Base-by-base conservation (phyloP, 1,140 invertebrate species). In the Delia radicum region DNA sequence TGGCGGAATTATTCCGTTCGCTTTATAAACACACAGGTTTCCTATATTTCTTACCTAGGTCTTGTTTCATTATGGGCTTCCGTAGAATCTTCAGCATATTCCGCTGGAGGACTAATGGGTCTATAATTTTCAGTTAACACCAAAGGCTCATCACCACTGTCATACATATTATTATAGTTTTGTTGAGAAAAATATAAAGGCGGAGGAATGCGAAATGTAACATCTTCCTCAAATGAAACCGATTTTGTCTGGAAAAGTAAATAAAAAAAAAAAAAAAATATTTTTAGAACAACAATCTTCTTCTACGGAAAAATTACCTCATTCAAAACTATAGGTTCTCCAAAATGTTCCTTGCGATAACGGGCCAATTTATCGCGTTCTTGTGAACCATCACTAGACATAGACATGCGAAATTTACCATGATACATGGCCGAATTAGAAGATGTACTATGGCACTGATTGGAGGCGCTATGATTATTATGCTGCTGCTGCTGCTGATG, bases 51-150 rank as follows among this genome's bases (percentile, higher is more conserved):
- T 61, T 48, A 84, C 84, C 84, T 83, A 31, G 81, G 81, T n/a
- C 82, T 83, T 48, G 31, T 28, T 73, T 84, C 84, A 48, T 85
- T 86, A 65, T 83, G 79, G 27, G 79, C 78, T 86, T 89, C 63
- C 33, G 80, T 81, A 46, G 86, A 81, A 55, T 86, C 87, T 29
- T 85, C 84, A 2, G 90, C 90, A 78, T 92, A 92, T 79, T 91
- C 90, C 4, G 90, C 90, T 1, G 91, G 91, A 24, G 90, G 90
- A 81, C 90, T 91, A 71, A 92, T 89, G 75, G 91, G 86, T 75
- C 87, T 87, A 79, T 89, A 87, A 77, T 88, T 87, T 48, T 89
- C 89, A 0, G 81, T 87, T 10, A 86, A 85, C 1, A 84, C 85
- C 3, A 84, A 80, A 7, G 79, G 83, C 62, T 86, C 82, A 72